A percentile compares a stretch with the other conserved stretches of the same genome.
phyloP scores from a whole-genome alignment of 2,113 vertebrate species.

The Otolemur garnettii region DNA sequence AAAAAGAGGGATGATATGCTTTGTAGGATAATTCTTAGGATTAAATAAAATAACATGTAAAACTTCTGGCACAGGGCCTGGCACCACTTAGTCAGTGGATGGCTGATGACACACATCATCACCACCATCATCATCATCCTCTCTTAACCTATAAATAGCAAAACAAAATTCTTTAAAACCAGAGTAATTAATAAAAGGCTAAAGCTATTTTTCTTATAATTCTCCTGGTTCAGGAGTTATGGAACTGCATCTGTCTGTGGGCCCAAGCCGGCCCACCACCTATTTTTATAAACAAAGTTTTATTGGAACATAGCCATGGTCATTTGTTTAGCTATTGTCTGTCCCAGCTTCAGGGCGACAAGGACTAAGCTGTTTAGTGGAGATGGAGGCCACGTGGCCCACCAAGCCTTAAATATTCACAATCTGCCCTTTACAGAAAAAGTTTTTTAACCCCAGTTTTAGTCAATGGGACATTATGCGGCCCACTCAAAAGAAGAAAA shows the following conservation, averaged over 20 bases:
- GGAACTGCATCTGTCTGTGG: neutral
- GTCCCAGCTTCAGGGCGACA: neutral
- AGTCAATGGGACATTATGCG: constrained; percentile 42
- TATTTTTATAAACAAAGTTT: constrained; percentile 11
- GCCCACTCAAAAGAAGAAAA: neutral
- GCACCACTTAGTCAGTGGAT: neutral
- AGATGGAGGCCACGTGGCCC: neutral
- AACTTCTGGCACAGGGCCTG: neutral
- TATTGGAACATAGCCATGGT: neutral
- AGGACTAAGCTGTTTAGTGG: neutral
- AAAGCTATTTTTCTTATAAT: neutral
- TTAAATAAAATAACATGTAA: neutral
- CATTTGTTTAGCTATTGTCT: neutral
- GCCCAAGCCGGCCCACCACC: neutral
- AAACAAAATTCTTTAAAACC: neutral
- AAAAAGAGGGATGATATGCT: neutral
- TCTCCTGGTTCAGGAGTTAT: neutral
- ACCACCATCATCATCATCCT: neutral
- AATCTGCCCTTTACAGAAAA: neutral
- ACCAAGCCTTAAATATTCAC: neutral
- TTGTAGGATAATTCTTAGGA: neutral
- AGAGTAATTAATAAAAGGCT: neutral
- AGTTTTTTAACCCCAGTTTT: neutral
- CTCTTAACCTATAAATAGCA: neutral
- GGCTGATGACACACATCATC: neutral